Evolutionary conservation across 2,797 vertebrate species (phyloP), one percentile per base, ranked within the genome.

Genomic region (Sebastes kiyomatsui): DNA sequence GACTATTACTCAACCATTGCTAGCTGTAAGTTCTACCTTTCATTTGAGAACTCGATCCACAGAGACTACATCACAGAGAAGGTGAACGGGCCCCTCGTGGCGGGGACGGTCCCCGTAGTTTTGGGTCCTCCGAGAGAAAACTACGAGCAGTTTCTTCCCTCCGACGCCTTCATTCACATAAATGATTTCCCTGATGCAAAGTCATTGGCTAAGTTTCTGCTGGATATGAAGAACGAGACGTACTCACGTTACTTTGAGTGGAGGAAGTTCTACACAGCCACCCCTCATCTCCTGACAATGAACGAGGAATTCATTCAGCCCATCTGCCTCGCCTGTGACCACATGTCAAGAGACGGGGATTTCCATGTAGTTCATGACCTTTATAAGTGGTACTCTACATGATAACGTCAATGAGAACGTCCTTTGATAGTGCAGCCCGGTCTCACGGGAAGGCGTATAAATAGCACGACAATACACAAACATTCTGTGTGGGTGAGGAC

Each of bases 41-140:
- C 97, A 11, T 98, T 98, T 85, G 97, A 98, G 93, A 98, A 97
- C 84, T 97, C 97, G 12, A 93, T 97, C 70, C 95, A 97, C 89
- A 96, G 93, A 94, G 97, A 98, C 92, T 97, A 98, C 78, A 96
- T 98, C 83, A 97, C 96, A 4, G 97, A 98, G 88, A 98, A 97
- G 93, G 93, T 97, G 23, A 97, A 97, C 56, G 97, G 97, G 72
- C 96, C 97, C 66, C 93, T 98, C 25, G 88, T 95, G 55, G 96
- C 94, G 1, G 96, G 97, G 62, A 95, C 97, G 3, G 96, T 97
- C 33, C 97, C 97, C 32, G 92, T 98, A 18, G 97, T 98, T 80
- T 54, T 98, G 65, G 97, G 97, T 33, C 96, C 97, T 23, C 91
- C 96, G 14, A 96, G 97, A 90, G 95, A 96, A 91, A 97, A 98